Base-by-base conservation (phyloP, 2,888 invertebrate species). In the Aspidapion aeneum region DNA sequence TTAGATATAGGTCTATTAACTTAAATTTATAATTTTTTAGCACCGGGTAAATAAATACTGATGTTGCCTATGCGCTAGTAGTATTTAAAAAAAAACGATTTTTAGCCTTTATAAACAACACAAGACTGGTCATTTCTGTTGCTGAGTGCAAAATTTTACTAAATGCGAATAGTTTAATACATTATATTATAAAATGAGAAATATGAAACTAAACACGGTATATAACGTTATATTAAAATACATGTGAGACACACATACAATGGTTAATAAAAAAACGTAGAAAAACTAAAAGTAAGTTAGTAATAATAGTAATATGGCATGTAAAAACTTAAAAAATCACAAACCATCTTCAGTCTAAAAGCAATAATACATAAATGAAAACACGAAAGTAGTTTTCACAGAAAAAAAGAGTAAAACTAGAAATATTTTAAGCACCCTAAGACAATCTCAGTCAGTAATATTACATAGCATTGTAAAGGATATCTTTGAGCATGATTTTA, bases 331-430 rank as follows among this genome's bases (percentile, higher is more conserved):
- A 35, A 35, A 7, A 35, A 35, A 35, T 35, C 35, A 35, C 35
- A 35, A 35, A 35, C 35, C 12, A 35, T 7, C 12, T 65, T 73
- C 73, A 73, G 73, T 73, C 73, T 72, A 73, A 73, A 72, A 73
- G 72, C 72, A 72, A 72, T 72, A 71, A 70, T 71, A 68, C 57
- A 55, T 66, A 68, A 65, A 69, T 67, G 68, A 70, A 64, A 57
- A 35, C 35, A 35, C 3, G n/a, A 35, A 35, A 7, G 12, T 35
- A 3, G 35, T 63, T 61, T 61, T 65, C 66, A 69, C 68, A 69
- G 5, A 35, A 35, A 35, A 35, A 35, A 35, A 7, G 3, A 35
- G 35, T 35, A 35, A 35, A n/a, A n/a, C n/a, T n/a, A n/a, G n/a
- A n/a, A 35, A 12, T 35, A 35, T 35, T 35, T 35, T 35, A 35